These are phyloP conservation scores for Crotalus tigris DNA, from an alignment of 2,113 vertebrate genomes.

Conservation along the genomic window DNA sequence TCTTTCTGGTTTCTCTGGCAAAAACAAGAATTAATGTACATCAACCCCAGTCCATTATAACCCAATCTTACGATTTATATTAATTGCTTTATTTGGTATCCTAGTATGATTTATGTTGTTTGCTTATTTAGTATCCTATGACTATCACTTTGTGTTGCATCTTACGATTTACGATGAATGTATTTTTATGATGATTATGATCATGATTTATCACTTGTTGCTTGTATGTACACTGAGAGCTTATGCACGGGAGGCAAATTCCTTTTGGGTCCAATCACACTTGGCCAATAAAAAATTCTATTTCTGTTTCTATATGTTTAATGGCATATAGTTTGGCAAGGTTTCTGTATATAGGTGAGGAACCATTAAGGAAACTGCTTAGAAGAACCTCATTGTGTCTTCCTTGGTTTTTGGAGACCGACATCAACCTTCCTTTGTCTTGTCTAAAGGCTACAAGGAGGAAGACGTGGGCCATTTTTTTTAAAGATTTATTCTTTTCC, in stretches of 20 bases:
- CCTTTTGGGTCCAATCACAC: too few species aligned
- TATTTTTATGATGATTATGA: too few species aligned
- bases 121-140: too few species aligned
- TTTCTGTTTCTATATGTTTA: not conserved
- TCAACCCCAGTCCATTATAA: not conserved
- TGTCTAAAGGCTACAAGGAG: not conserved
- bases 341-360: not conserved
- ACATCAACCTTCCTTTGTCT: not conserved
- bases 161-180: too few species aligned
- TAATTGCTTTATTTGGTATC: too few species aligned
- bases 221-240: too few species aligned
- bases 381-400: not conserved
- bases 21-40: not conserved
- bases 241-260: too few species aligned
- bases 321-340: not conserved
- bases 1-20: not conserved
- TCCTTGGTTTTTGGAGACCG: not conserved
- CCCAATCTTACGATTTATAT: too few species aligned
- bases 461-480: not conserved
- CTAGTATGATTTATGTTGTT: too few species aligned
- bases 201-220: too few species aligned
- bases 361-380: not conserved
- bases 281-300: too few species aligned
- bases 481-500: not conserved
- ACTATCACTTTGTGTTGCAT: too few species aligned